Evolutionary conservation across 1,140 invertebrate genomes (phyloP).

Genomic region (Hydropsyche tenuis): DNA sequence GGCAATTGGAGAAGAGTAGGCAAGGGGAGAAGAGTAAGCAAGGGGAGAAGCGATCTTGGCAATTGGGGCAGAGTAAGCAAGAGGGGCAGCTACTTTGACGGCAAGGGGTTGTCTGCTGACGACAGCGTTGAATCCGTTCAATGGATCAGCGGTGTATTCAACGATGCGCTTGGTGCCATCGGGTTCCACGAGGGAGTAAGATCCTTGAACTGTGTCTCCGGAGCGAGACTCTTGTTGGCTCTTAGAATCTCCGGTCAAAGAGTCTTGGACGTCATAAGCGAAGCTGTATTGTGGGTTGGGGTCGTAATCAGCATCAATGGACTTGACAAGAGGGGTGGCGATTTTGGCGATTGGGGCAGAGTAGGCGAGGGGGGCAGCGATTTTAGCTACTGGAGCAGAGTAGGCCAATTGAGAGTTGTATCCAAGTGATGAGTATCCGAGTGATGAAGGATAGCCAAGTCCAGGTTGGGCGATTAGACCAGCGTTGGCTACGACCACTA

Average conservation of each 20-base stretch:
- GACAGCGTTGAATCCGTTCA: constrained; percentile 61
- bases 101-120: constrained; percentile 54
- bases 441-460: too few relatives aligned
- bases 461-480: constrained; percentile 53
- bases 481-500: constrained; percentile 58
- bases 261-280: constrained; percentile 65
- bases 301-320: constrained; percentile 61
- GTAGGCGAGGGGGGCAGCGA: constrained; percentile 53
- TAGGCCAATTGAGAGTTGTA: constrained; percentile 7
- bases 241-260: constrained; percentile 66
- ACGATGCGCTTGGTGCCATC: constrained; percentile 65
- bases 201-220: constrained; percentile 64
- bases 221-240: constrained; percentile 64
- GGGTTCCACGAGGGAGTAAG: constrained; percentile 62
- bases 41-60: constrained; percentile 40
- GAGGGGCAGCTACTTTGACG: constrained; percentile 42
- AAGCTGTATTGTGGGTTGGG: constrained; percentile 64
- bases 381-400: constrained; percentile 13
- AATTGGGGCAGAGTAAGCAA: constrained; percentile 44
- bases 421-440: constrained; percentile 42
- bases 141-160: constrained; percentile 65
- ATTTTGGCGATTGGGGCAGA: constrained; percentile 52
- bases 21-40: constrained; percentile 38
- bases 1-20: constrained; percentile 44
- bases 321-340: constrained; percentile 30